A percentile compares a stretch with the other conserved stretches of the same genome.
These are phyloP conservation scores for Digitonthophagus gazella DNA, from an alignment of 2,888 invertebrate genomes.

Conservation along the genomic window DNA sequence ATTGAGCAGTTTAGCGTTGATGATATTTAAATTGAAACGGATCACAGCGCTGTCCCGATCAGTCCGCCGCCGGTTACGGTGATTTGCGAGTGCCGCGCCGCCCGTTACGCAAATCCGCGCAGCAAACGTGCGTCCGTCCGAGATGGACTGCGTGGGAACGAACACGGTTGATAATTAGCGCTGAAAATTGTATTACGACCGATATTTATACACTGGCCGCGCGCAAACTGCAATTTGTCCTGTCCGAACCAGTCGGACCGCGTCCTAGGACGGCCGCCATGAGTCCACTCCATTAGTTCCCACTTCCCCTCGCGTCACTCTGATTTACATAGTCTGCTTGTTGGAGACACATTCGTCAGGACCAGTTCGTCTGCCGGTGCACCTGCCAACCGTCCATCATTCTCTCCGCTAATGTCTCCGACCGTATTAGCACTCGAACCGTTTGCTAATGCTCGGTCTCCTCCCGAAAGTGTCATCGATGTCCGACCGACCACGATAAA, in stretches of 20 bases:
- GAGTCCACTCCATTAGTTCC: conserved; percentile 26
- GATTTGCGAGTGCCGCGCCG: conserved; percentile 25
- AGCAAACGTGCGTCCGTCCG: conserved; percentile 24
- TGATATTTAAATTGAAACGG: background rate
- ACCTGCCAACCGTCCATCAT: conserved; percentile 40
- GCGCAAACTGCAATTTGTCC: conserved; percentile 34
- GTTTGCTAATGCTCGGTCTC: background rate
- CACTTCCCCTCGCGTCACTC: conserved; percentile 15
- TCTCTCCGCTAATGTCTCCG: conserved; percentile 26
- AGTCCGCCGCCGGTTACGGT: conserved; percentile 21
- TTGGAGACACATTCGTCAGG: conserved; percentile 38
- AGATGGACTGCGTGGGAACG: conserved; percentile 34
- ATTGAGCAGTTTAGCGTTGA: background rate
- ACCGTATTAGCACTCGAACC: background rate
- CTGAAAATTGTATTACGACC: conserved; percentile 36
- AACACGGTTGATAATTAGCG: conserved; percentile 37
- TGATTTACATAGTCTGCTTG: conserved; percentile 33
- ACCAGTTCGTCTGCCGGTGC: conserved; percentile 31
- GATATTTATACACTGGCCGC: conserved; percentile 34
- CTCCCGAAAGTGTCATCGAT: background rate
- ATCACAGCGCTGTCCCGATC: background rate
- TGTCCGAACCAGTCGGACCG: conserved; percentile 23
- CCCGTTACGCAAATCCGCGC: conserved; percentile 24
- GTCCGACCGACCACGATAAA: background rate
- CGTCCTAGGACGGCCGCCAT: conserved; percentile 22